Base-by-base conservation (phyloP, 2,888 invertebrate species). In the Pterobdella sp. region DNA sequence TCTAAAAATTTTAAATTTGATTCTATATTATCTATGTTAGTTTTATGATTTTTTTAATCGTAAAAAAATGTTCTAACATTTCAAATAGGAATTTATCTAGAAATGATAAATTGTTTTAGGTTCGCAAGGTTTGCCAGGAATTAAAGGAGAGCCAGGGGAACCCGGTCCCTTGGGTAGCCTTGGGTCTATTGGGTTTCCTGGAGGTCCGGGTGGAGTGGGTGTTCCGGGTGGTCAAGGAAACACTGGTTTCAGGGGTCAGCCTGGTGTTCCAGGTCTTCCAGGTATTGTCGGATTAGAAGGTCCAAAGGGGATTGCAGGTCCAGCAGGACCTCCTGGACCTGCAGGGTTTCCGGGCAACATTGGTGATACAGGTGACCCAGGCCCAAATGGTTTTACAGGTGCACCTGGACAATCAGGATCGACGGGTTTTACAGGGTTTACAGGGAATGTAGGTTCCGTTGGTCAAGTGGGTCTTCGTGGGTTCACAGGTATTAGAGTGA, bases 181-280 rank as follows among this genome's bases (percentile, higher is more conserved):
- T 37, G 65, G 72, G 1, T 31, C 52, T 7, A 31, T 7, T 4
- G 65, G 70, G 31, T n/a, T 32, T 42, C 26, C 74, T 22, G 76
- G 76, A 52, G 10, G 26, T 32, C 34, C 71, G 35, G 76, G 76
- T n/a, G 35, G 7, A 60, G 32, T 42, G 76, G 76, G 26, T 42
- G 66, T 29, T 35, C 60, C 3, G 75, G 74, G 75, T 14, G 29
- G 37, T 10, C 22, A n/a, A 42, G 73, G 73, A 35, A 18, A 22
- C 1, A 18, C 63, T 60, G 85, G 72, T 65, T 26, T 37, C 1
- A 26, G n/a, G 22, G 72, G 72, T 36, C 36, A 14, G 14, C 70
- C 52, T 34, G 70, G 70, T 34, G 22, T n/a, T 32, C 3, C 34
- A 18, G 70, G 76, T n/a, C n/a, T n/a, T n/a, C n/a, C n/a, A n/a